Percentiles rank a stretch among this genome's conserved stretches.
These are phyloP conservation scores for Xylota sylvarum DNA, from an alignment of 2,888 invertebrate species.

Conservation along the genomic window DNA sequence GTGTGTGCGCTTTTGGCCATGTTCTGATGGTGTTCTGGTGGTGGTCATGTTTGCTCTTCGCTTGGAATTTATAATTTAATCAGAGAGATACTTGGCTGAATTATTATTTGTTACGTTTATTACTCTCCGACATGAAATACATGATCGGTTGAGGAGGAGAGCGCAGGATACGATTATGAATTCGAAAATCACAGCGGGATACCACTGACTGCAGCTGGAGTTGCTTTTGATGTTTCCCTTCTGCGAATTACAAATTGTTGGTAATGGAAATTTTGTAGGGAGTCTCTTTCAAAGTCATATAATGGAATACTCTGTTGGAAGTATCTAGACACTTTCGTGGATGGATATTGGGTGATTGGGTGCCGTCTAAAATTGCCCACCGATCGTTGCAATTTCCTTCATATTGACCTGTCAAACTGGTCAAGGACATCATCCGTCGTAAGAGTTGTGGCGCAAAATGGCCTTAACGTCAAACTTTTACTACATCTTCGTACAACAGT, in stretches of 20 bases:
- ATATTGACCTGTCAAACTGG: too few relatives aligned
- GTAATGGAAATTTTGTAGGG: constrained; percentile 41
- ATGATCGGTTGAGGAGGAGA: constrained; percentile 33
- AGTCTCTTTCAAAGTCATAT: too few relatives aligned
- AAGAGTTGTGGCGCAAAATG: too few relatives aligned
- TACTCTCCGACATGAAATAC: constrained; percentile 48
- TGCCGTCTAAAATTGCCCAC: too few relatives aligned
- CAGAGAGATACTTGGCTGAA: constrained; percentile 52
- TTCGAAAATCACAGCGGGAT: constrained; percentile 44
- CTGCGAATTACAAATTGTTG: constrained; percentile 36
- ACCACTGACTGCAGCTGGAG: neutral
- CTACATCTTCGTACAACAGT: too few relatives aligned
- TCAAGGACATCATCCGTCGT: too few relatives aligned
- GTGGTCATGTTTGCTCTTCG: constrained; percentile 70
- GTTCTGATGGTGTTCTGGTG: constrained; percentile 17
- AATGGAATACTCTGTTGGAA: neutral
- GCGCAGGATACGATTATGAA: constrained; percentile 5
- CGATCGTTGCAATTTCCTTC: too few relatives aligned
- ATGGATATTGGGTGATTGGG: too few relatives aligned
- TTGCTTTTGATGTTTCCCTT: neutral
- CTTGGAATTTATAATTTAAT: constrained; percentile 75
- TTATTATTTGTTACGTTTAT: constrained; percentile 66
- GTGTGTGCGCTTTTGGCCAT: too few relatives aligned
- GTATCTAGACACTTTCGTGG: too few relatives aligned
- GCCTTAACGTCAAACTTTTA: too few relatives aligned